Percentiles rank a stretch among this genome's conserved stretches.
These are phyloP conservation scores for Ibycter americanus DNA, from an alignment of 2,797 vertebrate genomes.

Conservation along the genomic window DNA sequence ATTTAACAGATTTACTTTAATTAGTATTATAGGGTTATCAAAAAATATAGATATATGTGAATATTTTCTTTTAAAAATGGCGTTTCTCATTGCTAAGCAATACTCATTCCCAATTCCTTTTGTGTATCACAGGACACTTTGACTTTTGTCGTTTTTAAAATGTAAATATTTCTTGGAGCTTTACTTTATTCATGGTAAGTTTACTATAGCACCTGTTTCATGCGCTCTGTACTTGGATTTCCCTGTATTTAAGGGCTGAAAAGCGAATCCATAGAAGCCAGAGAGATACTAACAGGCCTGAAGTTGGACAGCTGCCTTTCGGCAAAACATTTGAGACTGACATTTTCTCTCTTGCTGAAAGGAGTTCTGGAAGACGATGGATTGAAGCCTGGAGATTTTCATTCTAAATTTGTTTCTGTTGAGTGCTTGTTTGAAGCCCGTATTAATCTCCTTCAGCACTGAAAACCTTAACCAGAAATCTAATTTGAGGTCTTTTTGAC, in stretches of 20 bases:
- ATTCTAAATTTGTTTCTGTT: background rate
- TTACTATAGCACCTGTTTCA: background rate
- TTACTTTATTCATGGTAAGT: background rate
- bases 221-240: background rate
- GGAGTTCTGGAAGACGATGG: background rate
- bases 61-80: background rate
- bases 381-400: background rate
- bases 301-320: background rate
- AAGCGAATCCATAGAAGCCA: background rate
- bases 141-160: background rate
- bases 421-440: background rate
- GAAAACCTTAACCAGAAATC: background rate
- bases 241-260: background rate
- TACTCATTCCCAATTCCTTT: background rate
- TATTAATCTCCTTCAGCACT: background rate
- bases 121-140: fast-evolving
- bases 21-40: background rate
- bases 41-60: background rate
- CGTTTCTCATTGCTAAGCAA: background rate
- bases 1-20: background rate
- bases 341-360: background rate
- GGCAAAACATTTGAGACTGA: background rate
- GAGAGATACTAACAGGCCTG: background rate
- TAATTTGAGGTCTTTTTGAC: background rate
- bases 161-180: background rate